Evolutionary conservation across 2,113 vertebrate species (phyloP).

Genomic region (Epinephelus cyanopodus): DNA sequence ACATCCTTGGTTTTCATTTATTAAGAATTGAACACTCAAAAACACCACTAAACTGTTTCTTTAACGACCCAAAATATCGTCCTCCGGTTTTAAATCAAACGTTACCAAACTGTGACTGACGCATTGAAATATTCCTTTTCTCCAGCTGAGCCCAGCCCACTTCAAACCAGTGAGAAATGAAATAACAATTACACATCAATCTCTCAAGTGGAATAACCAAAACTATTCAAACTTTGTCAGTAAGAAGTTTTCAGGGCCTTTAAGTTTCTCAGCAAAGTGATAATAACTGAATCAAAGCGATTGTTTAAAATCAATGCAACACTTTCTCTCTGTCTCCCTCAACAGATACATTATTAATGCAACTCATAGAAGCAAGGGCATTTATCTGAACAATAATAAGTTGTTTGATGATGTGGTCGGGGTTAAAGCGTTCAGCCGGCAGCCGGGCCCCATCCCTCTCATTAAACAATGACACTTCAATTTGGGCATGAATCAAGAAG

Average conservation of each 20-base stretch:
- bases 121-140: neutral
- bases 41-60: neutral
- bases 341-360: constrained; percentile 55
- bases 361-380: constrained; percentile 23
- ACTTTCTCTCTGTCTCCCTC: constrained; percentile 24
- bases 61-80: too few species aligned
- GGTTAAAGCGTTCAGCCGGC: constrained; percentile 58
- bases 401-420: constrained; percentile 54
- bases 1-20: neutral
- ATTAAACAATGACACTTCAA: constrained; percentile 68
- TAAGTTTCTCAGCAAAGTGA: constrained; percentile 1
- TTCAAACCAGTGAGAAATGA: constrained; percentile 1
- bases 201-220: neutral
- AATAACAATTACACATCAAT: neutral
- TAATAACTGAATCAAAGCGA: constrained; percentile 29
- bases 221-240: neutral
- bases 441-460: constrained; percentile 31
- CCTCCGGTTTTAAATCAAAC: neutral
- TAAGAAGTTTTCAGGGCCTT: neutral
- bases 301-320: constrained; percentile 54
- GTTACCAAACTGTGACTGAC: neutral
- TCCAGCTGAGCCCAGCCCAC: neutral
- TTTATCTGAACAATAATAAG: constrained; percentile 60
- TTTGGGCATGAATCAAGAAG: constrained; percentile 57
- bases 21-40: neutral